Percentiles rank a stretch among this genome's conserved stretches.
Evolutionary conservation across 35 echinoderm and acorn worm genomes (phyloP).

Genomic region (Stichopus chloronotus): DNA sequence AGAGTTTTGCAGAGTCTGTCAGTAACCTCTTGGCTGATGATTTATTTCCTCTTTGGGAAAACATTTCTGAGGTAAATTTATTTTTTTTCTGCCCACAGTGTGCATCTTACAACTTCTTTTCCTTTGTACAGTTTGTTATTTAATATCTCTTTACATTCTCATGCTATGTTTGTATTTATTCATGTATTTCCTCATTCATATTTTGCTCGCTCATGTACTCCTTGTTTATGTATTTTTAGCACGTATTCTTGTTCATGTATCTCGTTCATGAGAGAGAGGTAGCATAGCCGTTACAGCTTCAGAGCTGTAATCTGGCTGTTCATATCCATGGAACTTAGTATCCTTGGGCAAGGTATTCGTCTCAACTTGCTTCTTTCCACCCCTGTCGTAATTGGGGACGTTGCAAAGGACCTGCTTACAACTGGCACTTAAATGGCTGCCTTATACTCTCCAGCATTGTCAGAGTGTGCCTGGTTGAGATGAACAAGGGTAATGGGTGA

Average conservation of each 20-base stretch:
- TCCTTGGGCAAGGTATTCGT: too few species aligned
- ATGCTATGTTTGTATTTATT: not conserved
- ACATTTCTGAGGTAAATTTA: slow-evolving; percentile 40
- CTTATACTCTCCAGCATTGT: too few species aligned
- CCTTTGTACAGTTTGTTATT: not conserved
- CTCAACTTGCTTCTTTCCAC: too few species aligned
- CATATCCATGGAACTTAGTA: too few species aligned
- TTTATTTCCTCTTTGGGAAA: slow-evolving; percentile 14
- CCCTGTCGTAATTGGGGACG: too few species aligned
- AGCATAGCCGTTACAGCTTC: too few species aligned
- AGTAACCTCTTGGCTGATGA: slow-evolving; percentile 47
- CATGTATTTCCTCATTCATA: not conserved
- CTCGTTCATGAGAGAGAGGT: too few species aligned
- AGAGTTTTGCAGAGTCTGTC: slow-evolving; percentile 51
- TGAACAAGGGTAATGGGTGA: too few species aligned
- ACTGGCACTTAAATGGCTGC: too few species aligned
- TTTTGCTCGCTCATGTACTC: not conserved
- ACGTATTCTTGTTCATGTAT: not conserved
- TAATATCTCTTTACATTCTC: not conserved
- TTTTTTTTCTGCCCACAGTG: not conserved
- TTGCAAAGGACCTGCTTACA: too few species aligned
- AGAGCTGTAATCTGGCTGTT: too few species aligned
- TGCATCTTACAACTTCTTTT: not conserved
- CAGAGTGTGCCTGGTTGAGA: too few species aligned
- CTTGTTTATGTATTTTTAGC: not conserved